Conservation (phyloP, 2,888 invertebrate species). For the Ceratothoa steindachneri region DNA sequence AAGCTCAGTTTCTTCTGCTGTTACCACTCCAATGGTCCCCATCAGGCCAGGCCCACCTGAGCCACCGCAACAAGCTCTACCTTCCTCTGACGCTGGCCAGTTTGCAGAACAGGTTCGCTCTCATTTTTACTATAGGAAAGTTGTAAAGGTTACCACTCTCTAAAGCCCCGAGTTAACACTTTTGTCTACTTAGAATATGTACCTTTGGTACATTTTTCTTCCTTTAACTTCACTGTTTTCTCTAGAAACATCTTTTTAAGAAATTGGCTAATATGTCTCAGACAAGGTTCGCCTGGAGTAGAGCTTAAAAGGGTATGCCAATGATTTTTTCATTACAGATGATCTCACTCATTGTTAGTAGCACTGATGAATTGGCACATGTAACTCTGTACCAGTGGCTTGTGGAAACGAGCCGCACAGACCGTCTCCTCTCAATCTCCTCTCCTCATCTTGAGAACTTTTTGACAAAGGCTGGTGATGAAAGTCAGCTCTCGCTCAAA, state of each 20-base stretch:
- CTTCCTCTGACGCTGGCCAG: conserved; percentile 49
- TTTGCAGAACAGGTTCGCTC: conserved; percentile 49
- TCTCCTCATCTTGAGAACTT: conserved; percentile 70
- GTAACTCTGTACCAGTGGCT: conserved; percentile 91
- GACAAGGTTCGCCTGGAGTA: too few relatives aligned
- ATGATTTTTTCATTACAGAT: conserved; percentile 32
- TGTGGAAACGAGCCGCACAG: conserved; percentile 58
- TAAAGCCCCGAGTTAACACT: too few relatives aligned
- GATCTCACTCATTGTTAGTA: conserved; percentile 29
- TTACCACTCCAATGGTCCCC: conserved; percentile 51
- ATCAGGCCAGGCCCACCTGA: conserved; percentile 54
- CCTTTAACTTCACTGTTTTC: too few relatives aligned
- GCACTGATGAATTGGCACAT: conserved; percentile 79
- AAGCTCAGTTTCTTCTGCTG: conserved; percentile 50
- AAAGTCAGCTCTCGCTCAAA: conserved; percentile 60
- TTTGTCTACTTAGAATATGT: too few relatives aligned
- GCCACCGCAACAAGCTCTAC: conserved; percentile 51
- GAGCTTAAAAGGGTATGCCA: too few relatives aligned
- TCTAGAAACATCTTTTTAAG: too few relatives aligned
- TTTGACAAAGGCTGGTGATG: conserved; percentile 59
- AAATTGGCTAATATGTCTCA: too few relatives aligned
- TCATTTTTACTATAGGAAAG: too few relatives aligned
- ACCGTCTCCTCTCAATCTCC: conserved; percentile 56
- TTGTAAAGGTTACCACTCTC: too few relatives aligned
- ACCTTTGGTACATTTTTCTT: too few relatives aligned